Base-by-base conservation (phyloP, 2,797 vertebrate species). In the Macropodus opercularis region DNA sequence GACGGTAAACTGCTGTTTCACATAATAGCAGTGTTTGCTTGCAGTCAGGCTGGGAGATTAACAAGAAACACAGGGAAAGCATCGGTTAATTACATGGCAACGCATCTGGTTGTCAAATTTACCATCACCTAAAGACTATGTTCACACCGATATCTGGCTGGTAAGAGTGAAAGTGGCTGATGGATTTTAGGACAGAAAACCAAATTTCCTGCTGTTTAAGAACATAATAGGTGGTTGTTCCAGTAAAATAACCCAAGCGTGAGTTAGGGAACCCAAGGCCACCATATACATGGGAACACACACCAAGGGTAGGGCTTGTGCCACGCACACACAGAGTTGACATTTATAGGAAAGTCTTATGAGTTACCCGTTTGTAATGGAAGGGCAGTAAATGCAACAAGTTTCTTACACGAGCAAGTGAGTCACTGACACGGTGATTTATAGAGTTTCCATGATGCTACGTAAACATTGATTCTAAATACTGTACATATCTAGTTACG, bases 161-260 rank as follows among this genome's bases (percentile, higher is more conserved):
- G 22, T 18, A 31, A 24, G 4, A 3, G 1, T 52, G 22, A 52
- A n/a, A 0, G 10, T 26, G 0, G 27, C 24, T 27, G 23, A 51
- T 47, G 42, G 36, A 23, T 34, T 65, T 63, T 24, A 53, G 52
- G 49, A 72, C 46, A 63, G 68, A 69, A 63, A 79, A 74, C 42
- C 67, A 65, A 21, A 79, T 84, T 77, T 85, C 79, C 79, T 78
- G 80, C 35, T 56, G 36, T 46, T 73, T 79, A 43, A 39, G 27
- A 53, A 51, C 35, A 50, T 54, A 64, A 73, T 69, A 69, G 59
- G 8, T 24, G 35, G 58, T 54, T 78, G 66, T 79, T 82, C 65
- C 72, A 63, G 65, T 39, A 59, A 81, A 77, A 67, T 38, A 58
- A 64, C 29, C 41, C 66, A 69, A 4, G 38, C 59, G 71, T 34